Percentiles rank a stretch among this genome's conserved stretches.
Conservation (phyloP, 2,797 vertebrate genomes). For the Melopsittacus undulatus region DNA sequence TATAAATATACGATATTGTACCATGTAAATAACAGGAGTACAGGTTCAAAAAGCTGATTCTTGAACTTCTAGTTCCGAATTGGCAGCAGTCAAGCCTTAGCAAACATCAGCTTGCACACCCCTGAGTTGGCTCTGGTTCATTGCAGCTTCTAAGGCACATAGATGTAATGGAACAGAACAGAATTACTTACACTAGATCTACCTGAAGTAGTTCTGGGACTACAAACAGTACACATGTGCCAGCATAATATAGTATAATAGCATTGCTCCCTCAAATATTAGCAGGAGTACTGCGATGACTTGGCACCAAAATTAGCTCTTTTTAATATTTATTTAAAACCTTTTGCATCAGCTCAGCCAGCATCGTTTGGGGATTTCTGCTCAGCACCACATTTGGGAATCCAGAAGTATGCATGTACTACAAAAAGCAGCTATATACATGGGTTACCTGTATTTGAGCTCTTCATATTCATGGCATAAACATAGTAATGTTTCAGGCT, state of each 20-base stretch:
- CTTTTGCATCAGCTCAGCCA: not conserved
- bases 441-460: not conserved
- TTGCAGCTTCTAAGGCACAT: not conserved
- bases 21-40: not conserved
- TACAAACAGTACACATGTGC: not conserved
- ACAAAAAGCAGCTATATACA: not conserved
- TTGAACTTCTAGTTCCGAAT: not conserved
- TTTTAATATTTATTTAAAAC: not conserved
- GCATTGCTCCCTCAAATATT: not conserved
- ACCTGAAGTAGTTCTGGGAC: not conserved
- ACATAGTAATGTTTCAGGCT: not conserved
- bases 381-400: not conserved
- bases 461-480: not conserved
- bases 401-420: not conserved
- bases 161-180: no score
- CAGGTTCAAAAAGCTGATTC: not conserved
- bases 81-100: not conserved
- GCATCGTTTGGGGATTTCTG: not conserved
- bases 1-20: not conserved
- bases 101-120: not conserved
- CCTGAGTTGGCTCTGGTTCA: not conserved
- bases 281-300: not conserved
- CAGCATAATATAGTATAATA: not conserved
- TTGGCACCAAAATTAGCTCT: not conserved
- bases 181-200: not conserved